A percentile compares a stretch with the other conserved stretches of the same genome.
Evolutionary conservation across 2,888 invertebrate species (phyloP).

Genomic region (Pachycephus smyrnensis): DNA sequence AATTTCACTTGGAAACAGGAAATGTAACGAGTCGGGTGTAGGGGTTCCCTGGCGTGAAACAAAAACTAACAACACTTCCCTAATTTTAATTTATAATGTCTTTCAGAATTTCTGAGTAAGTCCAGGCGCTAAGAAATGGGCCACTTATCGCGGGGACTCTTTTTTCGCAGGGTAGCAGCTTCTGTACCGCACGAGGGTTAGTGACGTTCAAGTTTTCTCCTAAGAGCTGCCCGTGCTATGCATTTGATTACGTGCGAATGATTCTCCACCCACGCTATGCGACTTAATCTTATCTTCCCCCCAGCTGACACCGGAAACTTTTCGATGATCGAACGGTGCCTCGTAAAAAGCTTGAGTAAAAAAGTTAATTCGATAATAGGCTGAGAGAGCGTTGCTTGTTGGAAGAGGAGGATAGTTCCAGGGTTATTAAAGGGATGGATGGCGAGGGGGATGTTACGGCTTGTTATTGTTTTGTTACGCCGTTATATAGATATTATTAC

Average conservation of each 20-base stretch:
- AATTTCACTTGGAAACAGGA: background rate
- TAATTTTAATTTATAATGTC: constrained; percentile 20
- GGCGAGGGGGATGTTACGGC: background rate
- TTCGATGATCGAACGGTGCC: background rate
- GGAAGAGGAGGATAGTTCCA: background rate
- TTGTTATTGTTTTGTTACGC: background rate
- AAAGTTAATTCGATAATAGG: background rate
- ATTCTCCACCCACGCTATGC: background rate
- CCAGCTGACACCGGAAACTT: background rate
- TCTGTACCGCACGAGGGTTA: background rate
- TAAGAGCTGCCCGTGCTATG: background rate
- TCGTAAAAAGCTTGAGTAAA: background rate
- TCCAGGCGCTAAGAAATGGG: background rate
- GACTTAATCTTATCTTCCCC: background rate
- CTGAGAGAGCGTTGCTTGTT: background rate
- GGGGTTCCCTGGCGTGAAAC: background rate
- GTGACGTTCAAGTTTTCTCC: background rate
- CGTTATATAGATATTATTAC: background rate
- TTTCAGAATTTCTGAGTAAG: background rate
- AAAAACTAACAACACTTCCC: constrained; percentile 12
- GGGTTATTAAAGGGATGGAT: background rate
- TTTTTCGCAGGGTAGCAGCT: background rate
- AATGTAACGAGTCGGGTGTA: background rate
- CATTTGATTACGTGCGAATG: background rate
- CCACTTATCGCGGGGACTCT: background rate